These are phyloP conservation scores for Drosophila rhopaloa DNA, from an alignment of 1,140 invertebrate species.

Conservation along the genomic window DNA sequence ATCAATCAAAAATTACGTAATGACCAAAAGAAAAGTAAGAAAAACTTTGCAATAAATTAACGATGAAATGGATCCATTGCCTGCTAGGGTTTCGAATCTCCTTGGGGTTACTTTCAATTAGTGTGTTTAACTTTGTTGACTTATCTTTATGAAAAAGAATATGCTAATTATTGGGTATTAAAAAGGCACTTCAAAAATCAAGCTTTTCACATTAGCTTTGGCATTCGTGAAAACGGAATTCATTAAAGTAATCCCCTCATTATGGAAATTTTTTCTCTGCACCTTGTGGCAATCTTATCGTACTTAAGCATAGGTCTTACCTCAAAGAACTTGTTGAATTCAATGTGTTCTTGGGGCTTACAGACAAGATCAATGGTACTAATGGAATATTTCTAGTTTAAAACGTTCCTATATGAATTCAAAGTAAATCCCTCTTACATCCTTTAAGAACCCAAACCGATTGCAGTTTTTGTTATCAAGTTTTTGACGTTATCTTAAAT, in stretches of 20 bases:
- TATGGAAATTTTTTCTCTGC: conserved; percentile 22
- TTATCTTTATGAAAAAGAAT: not conserved
- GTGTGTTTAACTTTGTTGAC: conserved; percentile 2
- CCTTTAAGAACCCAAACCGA: conserved; percentile 30
- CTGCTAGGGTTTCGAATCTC: conserved; percentile 18
- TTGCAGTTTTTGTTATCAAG: conserved; percentile 31
- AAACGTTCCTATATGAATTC: conserved; percentile 21
- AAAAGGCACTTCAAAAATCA: conserved; percentile 14
- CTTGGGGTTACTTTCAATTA: conserved; percentile 34
- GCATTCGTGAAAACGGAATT: conserved; percentile 7
- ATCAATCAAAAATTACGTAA: conserved; percentile 83
- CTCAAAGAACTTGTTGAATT: conserved; percentile 24
- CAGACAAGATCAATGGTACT: conserved; percentile 34
- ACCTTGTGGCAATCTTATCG: conserved; percentile 24
- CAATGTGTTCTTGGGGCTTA: conserved; percentile 29
- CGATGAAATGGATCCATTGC: conserved; percentile 50
- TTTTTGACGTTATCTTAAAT: conserved; percentile 30
- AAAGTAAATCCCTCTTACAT: conserved; percentile 20
- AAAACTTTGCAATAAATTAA: conserved; percentile 73
- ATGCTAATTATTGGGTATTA: conserved; percentile 9
- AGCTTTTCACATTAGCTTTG: conserved; percentile 4
- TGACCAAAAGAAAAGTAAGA: conserved; percentile 23
- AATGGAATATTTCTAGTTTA: conserved; percentile 20
- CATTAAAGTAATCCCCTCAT: conserved; percentile 27
- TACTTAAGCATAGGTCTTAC: conserved; percentile 16